Percentiles rank a stretch among this genome's conserved stretches.
These are phyloP conservation scores for Odontomachus brunneus DNA, from an alignment of 1,140 invertebrate species.

Conservation along the genomic window DNA sequence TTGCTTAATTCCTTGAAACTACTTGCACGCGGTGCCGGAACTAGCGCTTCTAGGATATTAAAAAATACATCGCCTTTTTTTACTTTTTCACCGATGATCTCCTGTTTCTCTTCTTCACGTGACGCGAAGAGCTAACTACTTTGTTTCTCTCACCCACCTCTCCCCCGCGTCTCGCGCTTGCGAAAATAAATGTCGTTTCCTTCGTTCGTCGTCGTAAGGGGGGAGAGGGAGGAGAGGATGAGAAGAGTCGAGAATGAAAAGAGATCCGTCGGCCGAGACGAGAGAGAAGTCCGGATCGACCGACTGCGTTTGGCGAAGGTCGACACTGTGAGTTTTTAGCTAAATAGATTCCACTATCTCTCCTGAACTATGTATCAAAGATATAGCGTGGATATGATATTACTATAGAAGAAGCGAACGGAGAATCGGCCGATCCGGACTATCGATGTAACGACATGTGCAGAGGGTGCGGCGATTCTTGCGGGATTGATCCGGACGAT, in stretches of 20 bases:
- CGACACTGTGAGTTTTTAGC: too few species aligned
- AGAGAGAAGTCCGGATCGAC: not conserved
- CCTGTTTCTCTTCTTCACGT: not conserved
- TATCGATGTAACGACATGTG: too few species aligned
- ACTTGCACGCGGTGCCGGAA: conserved; percentile 51
- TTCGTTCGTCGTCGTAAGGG: not conserved
- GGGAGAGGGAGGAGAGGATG: conserved; percentile 41
- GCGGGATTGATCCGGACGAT: too few species aligned
- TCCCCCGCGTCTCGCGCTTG: conserved; percentile 24
- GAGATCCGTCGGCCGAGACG: conserved; percentile 3
- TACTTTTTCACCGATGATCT: conserved; percentile 45
- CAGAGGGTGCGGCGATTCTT: too few species aligned
- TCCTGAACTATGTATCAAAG: too few species aligned
- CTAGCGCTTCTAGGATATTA: conserved; percentile 67
- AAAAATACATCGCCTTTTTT: conserved; percentile 68
- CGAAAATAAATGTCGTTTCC: conserved; percentile 62
- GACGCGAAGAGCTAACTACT: conserved; percentile 58
- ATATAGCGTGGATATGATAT: too few species aligned
- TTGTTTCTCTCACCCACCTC: conserved; percentile 41
- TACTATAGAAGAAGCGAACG: too few species aligned
- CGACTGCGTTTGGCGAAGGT: too few species aligned
- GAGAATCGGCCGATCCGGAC: too few species aligned
- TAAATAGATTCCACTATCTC: too few species aligned
- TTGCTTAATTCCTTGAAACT: conserved; percentile 36
- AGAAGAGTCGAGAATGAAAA: conserved; percentile 44